These are phyloP conservation scores for Anhinga anhinga DNA, from an alignment of 2,113 vertebrate species.

Conservation along the genomic window DNA sequence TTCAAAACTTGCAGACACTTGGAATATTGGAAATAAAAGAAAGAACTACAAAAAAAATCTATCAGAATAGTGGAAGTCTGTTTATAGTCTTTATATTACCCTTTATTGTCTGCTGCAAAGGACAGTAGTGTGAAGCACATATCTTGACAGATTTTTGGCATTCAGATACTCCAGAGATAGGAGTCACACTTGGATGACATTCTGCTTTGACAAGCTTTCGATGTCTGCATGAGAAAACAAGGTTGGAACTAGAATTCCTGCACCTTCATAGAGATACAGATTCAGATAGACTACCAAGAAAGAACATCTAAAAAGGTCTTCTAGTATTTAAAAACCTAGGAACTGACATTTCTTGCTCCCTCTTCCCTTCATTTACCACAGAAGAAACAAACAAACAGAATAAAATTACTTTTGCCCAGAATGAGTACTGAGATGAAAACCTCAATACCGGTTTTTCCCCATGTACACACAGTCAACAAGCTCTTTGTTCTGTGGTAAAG, in stretches of 20 bases:
- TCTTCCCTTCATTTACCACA: neutral
- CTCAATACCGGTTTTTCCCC: neutral
- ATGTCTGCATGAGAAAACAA: neutral
- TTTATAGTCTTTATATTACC: neutral
- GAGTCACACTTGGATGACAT: neutral
- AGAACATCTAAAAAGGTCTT: neutral
- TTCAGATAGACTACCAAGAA: neutral
- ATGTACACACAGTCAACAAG: constrained; percentile 16
- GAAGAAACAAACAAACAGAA: neutral
- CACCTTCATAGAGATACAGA: neutral
- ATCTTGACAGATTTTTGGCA: neutral
- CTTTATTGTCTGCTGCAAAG: neutral
- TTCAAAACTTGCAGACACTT: neutral
- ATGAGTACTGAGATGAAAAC: neutral
- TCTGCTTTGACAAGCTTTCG: neutral
- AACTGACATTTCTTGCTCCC: neutral
- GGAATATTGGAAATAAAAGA: neutral
- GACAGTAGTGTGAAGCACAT: neutral
- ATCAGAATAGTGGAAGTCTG: neutral
- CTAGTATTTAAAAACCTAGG: neutral
- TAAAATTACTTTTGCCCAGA: neutral
- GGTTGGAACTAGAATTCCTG: neutral
- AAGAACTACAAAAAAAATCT: neutral
- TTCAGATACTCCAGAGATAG: neutral
- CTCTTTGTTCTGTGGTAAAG: neutral